Percentiles rank a stretch among this genome's conserved stretches.
Conservation (phyloP, 2,888 invertebrate species). For the Scaptomyza polygonia region DNA sequence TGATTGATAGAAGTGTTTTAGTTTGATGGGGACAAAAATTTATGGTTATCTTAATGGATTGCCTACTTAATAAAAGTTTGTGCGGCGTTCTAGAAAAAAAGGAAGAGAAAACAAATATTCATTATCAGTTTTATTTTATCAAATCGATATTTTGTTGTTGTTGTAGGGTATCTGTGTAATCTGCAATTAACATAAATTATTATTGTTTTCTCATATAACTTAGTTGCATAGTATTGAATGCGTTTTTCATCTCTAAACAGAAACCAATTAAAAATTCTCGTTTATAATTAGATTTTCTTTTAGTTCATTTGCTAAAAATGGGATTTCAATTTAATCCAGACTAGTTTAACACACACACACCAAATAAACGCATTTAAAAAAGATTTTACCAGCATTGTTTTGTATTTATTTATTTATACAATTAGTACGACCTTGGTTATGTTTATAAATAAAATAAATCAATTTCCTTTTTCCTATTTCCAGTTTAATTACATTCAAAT, state of each 20-base stretch:
- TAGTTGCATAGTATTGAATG: neutral
- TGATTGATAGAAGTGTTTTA: constrained; percentile 46
- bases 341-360: no score
- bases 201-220: neutral
- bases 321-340: neutral
- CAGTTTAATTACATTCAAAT: constrained; percentile 42
- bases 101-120: no score
- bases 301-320: neutral
- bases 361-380: neutral
- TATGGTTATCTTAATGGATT: neutral
- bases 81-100: neutral
- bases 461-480: constrained; percentile 5
- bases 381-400: neutral
- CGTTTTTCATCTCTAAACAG: neutral
- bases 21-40: neutral
- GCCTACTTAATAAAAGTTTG: neutral
- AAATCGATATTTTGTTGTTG: no score
- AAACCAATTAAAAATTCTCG: neutral
- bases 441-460: neutral
- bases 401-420: neutral
- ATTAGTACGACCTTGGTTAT: neutral
- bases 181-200: neutral
- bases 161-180: no score
- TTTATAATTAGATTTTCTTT: neutral
- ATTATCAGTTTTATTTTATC: no score